These are phyloP conservation scores for Tyrannus savana DNA, from an alignment of 2,113 vertebrate species.

Conservation along the genomic window DNA sequence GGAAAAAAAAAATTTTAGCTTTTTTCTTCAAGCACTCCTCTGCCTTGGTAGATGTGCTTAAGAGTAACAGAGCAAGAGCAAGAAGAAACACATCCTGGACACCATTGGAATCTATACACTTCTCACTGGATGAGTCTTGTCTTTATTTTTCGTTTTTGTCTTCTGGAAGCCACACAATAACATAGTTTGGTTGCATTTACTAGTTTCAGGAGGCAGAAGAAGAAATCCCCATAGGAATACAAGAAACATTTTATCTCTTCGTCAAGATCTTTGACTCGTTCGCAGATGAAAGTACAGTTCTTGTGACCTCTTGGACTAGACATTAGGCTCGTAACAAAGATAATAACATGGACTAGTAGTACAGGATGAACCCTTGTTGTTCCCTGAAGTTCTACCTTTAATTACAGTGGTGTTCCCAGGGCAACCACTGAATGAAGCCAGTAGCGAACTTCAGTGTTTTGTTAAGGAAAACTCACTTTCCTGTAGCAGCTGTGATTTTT, in stretches of 20 bases:
- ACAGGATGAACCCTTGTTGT: not conserved
- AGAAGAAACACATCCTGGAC: not conserved
- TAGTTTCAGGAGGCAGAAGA: not conserved
- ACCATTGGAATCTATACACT: not conserved
- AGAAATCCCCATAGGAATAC: not conserved
- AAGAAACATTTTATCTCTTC: not conserved
- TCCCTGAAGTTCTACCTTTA: not conserved
- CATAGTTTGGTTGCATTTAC: not conserved
- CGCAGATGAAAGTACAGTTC: not conserved
- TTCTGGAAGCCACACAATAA: not conserved
- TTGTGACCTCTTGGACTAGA: not conserved
- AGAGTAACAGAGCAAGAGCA: not conserved
- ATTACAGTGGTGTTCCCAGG: conserved; percentile 1
- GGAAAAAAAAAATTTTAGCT: not conserved
- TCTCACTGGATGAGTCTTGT: not conserved
- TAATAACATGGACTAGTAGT: not conserved
- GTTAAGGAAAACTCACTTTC: not conserved
- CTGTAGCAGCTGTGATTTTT: not conserved
- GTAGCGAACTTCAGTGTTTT: not conserved
- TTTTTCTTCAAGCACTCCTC: not conserved
- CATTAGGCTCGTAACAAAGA: not conserved
- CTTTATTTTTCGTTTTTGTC: not conserved
- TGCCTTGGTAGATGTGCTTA: not conserved
- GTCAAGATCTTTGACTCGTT: not conserved
- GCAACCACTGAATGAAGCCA: conserved; percentile 1